Percentiles rank a stretch among this genome's conserved stretches.
Evolutionary conservation across 2,888 invertebrate genomes (phyloP).

Genomic region (Ornithoptera priamus): DNA sequence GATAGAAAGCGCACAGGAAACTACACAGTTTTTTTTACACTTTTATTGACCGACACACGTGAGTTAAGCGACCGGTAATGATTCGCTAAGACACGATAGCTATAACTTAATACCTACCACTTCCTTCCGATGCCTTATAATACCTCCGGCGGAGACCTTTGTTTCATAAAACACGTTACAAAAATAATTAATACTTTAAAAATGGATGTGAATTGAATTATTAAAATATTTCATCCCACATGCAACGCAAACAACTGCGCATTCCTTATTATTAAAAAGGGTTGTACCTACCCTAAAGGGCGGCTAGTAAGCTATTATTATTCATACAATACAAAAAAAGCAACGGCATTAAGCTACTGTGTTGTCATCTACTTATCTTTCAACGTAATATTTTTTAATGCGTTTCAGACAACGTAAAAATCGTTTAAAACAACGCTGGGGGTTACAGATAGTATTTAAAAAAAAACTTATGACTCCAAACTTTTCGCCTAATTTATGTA

Average conservation of each 20-base stretch:
- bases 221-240: conserved; percentile 69
- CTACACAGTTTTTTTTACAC: conserved; percentile 51
- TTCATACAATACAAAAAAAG: conserved; percentile 55
- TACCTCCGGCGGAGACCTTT: conserved; percentile 31
- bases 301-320: conserved; percentile 68
- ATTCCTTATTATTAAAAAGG: conserved; percentile 69
- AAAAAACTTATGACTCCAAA: not conserved
- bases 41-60: conserved; percentile 31
- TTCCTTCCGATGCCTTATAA: conserved; percentile 79
- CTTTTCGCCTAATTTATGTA: not conserved
- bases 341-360: conserved; percentile 48
- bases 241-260: conserved; percentile 67
- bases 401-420: conserved; percentile 43
- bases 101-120: conserved; percentile 68
- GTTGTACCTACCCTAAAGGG: conserved; percentile 68
- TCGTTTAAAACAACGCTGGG: conserved; percentile 67
- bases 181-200: conserved; percentile 2
- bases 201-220: conserved; percentile 29
- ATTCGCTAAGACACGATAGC: conserved; percentile 61
- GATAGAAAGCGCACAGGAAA: conserved; percentile 62
- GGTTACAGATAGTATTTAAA: conserved; percentile 37
- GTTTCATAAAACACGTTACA: not conserved
- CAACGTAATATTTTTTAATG: conserved; percentile 46
- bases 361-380: conserved; percentile 63
- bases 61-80: conserved; percentile 51